phyloP scores from a whole-genome alignment of 2,113 vertebrate genomes.

The Anthoscopus minutus region DNA sequence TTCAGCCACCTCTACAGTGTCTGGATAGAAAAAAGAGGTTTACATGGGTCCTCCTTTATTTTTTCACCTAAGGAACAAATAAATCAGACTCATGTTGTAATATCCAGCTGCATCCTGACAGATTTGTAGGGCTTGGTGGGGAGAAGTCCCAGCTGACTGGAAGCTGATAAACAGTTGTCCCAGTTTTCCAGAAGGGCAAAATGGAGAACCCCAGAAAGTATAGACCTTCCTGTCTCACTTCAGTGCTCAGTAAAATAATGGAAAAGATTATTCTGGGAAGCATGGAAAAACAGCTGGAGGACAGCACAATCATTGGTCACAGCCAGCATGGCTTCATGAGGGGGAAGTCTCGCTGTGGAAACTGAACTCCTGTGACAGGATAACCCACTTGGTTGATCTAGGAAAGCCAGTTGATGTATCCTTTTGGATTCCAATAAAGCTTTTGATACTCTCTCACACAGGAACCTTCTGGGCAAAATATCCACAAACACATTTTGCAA shows the following conservation, averaged over 20 bases:
- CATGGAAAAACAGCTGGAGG: background rate
- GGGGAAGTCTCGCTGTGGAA: background rate
- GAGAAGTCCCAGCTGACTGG: background rate
- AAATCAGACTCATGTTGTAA: background rate
- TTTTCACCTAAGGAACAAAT: background rate
- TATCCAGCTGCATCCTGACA: background rate
- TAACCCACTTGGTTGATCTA: background rate
- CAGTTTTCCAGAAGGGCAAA: background rate
- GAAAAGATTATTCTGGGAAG: background rate
- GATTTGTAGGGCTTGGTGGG: background rate
- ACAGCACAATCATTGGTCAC: background rate
- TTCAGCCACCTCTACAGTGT: background rate
- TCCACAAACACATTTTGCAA: background rate
- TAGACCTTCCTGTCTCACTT: background rate
- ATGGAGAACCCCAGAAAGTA: background rate
- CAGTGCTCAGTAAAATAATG: background rate
- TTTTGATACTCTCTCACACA: background rate
- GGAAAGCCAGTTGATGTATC: background rate
- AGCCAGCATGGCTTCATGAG: background rate
- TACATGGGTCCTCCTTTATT: background rate
- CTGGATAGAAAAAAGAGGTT: background rate
- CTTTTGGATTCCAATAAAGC: background rate
- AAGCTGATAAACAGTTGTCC: accelerated
- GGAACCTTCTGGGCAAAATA: background rate
- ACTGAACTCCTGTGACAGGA: background rate